Conservation (phyloP, 1,140 invertebrate species). For the Drosophila paulistorum region DNA sequence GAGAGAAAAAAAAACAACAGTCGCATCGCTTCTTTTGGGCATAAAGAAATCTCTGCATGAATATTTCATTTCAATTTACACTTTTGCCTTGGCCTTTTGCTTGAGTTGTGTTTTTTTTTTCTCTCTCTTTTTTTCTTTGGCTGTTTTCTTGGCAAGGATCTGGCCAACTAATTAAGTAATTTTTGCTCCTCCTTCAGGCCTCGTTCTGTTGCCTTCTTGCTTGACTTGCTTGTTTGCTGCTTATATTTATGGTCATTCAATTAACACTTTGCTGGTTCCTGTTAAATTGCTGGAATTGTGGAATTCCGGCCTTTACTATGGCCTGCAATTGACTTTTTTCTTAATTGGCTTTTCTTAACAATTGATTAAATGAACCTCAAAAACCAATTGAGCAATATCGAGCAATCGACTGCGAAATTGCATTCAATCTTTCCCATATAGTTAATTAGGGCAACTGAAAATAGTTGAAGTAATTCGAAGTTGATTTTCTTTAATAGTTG, state of each 20-base stretch:
- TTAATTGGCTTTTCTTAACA: slow-evolving; percentile 20
- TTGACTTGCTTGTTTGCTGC: slow-evolving; percentile 7
- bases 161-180: slow-evolving; percentile 74
- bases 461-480: background rate
- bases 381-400: slow-evolving; percentile 10
- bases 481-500: background rate
- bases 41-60: slow-evolving; percentile 70
- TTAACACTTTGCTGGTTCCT: slow-evolving; percentile 15
- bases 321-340: slow-evolving; percentile 20
- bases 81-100: slow-evolving; percentile 39
- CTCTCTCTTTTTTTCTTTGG: background rate
- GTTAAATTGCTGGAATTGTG: slow-evolving; percentile 13
- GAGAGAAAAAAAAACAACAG: slow-evolving; percentile 51
- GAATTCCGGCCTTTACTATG: background rate
- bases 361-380: slow-evolving; percentile 13
- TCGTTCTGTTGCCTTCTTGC: background rate
- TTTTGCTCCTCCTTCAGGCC: slow-evolving; percentile 50
- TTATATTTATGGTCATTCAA: slow-evolving; percentile 25
- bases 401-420: slow-evolving; percentile 12
- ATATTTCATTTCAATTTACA: slow-evolving; percentile 81
- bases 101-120: slow-evolving; percentile 30
- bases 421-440: background rate
- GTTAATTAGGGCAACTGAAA: slow-evolving; percentile 9
- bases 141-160: slow-evolving; percentile 28
- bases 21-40: slow-evolving; percentile 40